Evolutionary conservation across 2,888 invertebrate genomes (phyloP).

Genomic region (Epirrita christyi): DNA sequence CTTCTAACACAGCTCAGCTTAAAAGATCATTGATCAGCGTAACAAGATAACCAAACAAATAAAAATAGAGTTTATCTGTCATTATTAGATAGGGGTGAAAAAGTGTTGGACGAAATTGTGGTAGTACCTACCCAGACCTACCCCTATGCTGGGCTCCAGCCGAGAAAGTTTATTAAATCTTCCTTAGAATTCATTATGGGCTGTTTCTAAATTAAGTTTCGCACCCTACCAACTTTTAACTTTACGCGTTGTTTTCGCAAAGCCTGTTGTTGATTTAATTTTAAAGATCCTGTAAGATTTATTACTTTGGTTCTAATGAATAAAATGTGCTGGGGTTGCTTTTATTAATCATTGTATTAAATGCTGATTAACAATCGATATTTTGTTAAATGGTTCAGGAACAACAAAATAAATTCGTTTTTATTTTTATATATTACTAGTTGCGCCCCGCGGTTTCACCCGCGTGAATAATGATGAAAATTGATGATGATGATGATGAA

Average conservation of each 20-base stretch:
- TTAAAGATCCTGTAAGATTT: constrained; percentile 56
- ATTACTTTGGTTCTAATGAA: constrained; percentile 34
- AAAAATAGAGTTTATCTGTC: constrained; percentile 40
- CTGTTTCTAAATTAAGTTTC: constrained; percentile 70
- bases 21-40: constrained; percentile 30
- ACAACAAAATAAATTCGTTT: too few relatives aligned
- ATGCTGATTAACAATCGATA: neutral
- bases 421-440: too few relatives aligned
- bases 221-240: constrained; percentile 60
- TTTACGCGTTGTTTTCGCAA: constrained; percentile 58
- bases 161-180: constrained; percentile 67
- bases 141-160: constrained; percentile 52
- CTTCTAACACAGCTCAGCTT: neutral
- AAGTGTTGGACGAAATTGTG: constrained; percentile 54
- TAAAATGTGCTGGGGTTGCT: constrained; percentile 23
- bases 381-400: too few relatives aligned
- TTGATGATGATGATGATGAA: too few relatives aligned
- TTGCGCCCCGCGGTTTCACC: too few relatives aligned
- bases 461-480: too few relatives aligned
- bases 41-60: constrained; percentile 40
- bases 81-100: constrained; percentile 44
- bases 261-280: constrained; percentile 58
- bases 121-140: constrained; percentile 47
- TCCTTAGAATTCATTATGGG: constrained; percentile 70
- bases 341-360: constrained; percentile 2